Conservation (phyloP, 2,113 vertebrate species). For the Petroica traversi region DNA sequence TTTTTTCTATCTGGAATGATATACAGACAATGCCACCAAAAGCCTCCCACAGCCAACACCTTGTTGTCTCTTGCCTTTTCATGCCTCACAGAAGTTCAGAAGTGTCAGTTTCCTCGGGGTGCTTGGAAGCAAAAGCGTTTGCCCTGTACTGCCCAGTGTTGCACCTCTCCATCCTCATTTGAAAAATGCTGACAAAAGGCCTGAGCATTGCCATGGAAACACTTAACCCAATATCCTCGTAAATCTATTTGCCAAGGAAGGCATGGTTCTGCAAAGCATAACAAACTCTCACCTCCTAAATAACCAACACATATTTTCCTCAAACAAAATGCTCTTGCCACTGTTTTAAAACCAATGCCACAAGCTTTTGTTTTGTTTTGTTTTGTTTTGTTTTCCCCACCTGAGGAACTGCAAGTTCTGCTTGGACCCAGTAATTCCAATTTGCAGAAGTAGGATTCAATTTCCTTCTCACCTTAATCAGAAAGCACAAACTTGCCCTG, state of each 20-base stretch:
- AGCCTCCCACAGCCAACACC: background rate
- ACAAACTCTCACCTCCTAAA: background rate
- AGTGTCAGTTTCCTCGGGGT: background rate
- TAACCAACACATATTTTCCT: background rate
- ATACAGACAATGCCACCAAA: background rate
- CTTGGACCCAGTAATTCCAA: background rate
- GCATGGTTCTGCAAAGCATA: background rate
- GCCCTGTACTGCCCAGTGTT: background rate
- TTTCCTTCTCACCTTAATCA: background rate
- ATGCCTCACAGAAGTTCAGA: background rate
- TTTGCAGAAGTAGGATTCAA: background rate
- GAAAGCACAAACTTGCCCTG: background rate
- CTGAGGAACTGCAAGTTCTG: background rate
- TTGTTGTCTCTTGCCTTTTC: background rate
- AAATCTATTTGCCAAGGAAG: background rate
- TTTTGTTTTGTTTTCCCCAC: rapidly evolving
- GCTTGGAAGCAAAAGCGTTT: background rate
- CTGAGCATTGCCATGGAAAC: background rate
- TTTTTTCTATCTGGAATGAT: background rate
- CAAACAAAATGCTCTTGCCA: background rate
- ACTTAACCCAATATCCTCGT: background rate
- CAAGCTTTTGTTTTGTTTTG: background rate
- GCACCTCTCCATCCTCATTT: background rate
- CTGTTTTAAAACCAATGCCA: background rate
- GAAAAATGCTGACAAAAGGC: background rate